These are phyloP conservation scores for Reticulitermes speratus DNA, from an alignment of 1,140 invertebrate genomes.

Conservation along the genomic window DNA sequence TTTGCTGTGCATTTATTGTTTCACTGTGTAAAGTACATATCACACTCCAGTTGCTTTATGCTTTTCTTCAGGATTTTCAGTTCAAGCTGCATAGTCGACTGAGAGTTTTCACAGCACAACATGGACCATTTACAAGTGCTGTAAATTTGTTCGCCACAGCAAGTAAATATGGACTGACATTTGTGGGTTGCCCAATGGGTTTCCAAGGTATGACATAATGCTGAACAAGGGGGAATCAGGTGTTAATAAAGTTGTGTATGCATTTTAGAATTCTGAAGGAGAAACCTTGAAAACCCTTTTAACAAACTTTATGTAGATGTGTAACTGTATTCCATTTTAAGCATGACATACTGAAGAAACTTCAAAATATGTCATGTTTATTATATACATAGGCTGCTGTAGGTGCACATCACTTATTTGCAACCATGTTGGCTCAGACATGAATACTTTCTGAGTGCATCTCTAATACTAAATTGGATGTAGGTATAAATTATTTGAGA, in stretches of 20 bases:
- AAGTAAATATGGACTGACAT: slow-evolving; percentile 29
- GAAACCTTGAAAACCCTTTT: too few species aligned
- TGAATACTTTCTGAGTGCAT: too few species aligned
- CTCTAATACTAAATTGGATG: too few species aligned
- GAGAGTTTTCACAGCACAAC: slow-evolving; percentile 21
- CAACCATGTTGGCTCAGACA: too few species aligned
- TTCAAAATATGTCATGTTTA: background rate
- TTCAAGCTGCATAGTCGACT: slow-evolving; percentile 30
- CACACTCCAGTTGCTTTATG: background rate
- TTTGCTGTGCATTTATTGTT: too few species aligned
- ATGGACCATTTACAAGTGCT: slow-evolving; percentile 1
- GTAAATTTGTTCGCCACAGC: slow-evolving; percentile 28
- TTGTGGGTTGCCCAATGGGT: slow-evolving; percentile 23
- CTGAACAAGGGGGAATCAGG: background rate
- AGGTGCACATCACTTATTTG: too few species aligned
- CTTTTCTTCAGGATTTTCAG: slow-evolving; percentile 28
- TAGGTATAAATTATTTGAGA: too few species aligned
- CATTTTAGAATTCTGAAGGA: too few species aligned
- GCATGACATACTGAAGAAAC: background rate
- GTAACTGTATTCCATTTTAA: background rate
- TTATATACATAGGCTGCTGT: background rate
- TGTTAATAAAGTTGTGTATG: too few species aligned
- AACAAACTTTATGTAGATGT: too few species aligned
- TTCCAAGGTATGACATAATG: slow-evolving; percentile 26
- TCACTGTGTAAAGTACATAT: too few species aligned